Conservation (phyloP, 2,113 vertebrate species). For the Eolophus roseicapilla region DNA sequence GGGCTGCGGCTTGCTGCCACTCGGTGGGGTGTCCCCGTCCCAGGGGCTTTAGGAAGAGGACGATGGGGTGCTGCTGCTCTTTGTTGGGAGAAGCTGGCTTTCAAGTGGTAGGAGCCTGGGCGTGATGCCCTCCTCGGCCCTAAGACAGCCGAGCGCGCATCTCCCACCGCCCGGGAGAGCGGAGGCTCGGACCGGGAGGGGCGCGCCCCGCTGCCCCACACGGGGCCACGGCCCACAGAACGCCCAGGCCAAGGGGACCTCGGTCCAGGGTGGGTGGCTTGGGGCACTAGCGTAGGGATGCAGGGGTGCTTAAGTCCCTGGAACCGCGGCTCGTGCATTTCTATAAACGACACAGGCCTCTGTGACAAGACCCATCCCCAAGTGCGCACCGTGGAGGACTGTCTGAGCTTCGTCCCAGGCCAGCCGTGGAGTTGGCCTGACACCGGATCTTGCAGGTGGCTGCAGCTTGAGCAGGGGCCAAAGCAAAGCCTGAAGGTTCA, state of each 20-base stretch:
- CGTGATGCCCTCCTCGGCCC: not conserved
- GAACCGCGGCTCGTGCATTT: not conserved
- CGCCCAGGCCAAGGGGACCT: rapidly evolving
- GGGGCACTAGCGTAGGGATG: rapidly evolving
- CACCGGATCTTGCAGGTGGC: rapidly evolving
- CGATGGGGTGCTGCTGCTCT: not conserved
- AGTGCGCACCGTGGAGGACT: rapidly evolving
- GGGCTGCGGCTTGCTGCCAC: not conserved
- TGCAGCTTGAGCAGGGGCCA: no score
- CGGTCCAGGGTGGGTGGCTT: rapidly evolving
- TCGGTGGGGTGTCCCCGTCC: no score
- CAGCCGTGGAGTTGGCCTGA: not conserved
- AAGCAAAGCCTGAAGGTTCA: rapidly evolving
- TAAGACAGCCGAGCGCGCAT: rapidly evolving
- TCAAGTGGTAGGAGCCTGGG: not conserved
- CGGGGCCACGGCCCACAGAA: rapidly evolving
- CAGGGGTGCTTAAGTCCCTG: not conserved
- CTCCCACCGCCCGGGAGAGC: not conserved
- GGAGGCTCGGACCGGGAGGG: not conserved
- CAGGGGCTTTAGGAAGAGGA: not conserved
- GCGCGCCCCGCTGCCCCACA: rapidly evolving
- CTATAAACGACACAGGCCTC: not conserved
- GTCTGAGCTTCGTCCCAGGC: not conserved
- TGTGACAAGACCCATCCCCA: not conserved
- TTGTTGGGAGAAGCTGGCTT: not conserved